Percentiles rank a stretch among this genome's conserved stretches.
Evolutionary conservation across 2,888 invertebrate species (phyloP).

Genomic region (Fabriciana adippe): DNA sequence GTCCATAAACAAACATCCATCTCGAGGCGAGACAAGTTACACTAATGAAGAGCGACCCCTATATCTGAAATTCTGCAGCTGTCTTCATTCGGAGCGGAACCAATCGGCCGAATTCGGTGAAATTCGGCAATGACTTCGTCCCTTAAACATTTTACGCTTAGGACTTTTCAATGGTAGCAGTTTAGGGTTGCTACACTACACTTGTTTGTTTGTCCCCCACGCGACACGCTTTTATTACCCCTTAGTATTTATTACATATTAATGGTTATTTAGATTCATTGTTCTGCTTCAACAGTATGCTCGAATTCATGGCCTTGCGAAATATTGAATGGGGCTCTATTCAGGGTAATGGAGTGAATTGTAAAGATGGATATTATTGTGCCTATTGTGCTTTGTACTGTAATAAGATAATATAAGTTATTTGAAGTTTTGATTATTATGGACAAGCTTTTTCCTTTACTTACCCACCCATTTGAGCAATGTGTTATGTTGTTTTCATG

Average conservation of each 20-base stretch:
- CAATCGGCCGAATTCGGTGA: conserved; percentile 65
- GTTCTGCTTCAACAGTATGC: conserved; percentile 78
- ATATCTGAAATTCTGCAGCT: conserved; percentile 79
- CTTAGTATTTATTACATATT: conserved; percentile 82
- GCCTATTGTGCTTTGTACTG: conserved; percentile 54
- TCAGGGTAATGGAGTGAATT: conserved; percentile 57
- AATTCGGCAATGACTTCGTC: conserved; percentile 62
- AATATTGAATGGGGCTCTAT: conserved; percentile 69
- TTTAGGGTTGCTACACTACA: conserved; percentile 71
- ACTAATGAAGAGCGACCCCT: conserved; percentile 79
- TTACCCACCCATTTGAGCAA: conserved; percentile 24
- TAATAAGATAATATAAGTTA: conserved; percentile 60
- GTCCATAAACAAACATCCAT: conserved; percentile 81
- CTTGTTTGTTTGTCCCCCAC: conserved; percentile 80
- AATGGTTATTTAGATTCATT: conserved; percentile 83
- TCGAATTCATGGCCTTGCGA: conserved; percentile 76
- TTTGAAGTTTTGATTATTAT: conserved; percentile 43
- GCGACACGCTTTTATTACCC: conserved; percentile 75
- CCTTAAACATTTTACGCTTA: conserved; percentile 56
- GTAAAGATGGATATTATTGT: conserved; percentile 60
- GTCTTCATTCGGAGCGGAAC: conserved; percentile 78
- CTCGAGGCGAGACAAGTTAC: conserved; percentile 76
- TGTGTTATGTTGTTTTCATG: conserved; percentile 7
- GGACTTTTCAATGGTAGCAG: conserved; percentile 34
- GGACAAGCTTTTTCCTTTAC: conserved; percentile 16